phyloP scores from a whole-genome alignment of 2,113 vertebrate species.

The Gallinago jamesoni region DNA sequence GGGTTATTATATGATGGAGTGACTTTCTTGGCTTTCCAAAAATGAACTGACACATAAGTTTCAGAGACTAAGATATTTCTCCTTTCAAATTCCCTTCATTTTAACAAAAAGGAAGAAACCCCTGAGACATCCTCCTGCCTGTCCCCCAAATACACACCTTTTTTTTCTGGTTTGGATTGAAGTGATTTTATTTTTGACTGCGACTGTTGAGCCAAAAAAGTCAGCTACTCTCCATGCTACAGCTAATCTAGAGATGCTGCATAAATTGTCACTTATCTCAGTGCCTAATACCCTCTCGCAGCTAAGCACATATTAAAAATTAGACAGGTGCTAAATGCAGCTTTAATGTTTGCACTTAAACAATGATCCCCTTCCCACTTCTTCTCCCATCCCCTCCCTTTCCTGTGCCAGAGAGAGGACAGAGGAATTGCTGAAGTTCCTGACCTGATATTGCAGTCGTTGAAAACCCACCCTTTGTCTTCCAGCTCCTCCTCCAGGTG shows the following conservation, averaged over 20 bases:
- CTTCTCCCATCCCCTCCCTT: neutral
- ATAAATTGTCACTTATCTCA: slow-evolving; percentile 47
- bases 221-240: neutral
- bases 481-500: neutral
- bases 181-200: neutral
- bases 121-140: neutral
- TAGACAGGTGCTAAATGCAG: slow-evolving; percentile 57
- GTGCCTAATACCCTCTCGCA: neutral
- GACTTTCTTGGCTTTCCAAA: neutral
- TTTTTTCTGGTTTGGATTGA: neutral
- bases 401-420: neutral
- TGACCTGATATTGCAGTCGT: neutral
- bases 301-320: slow-evolving; percentile 27
- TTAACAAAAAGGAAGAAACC: neutral
- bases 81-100: neutral
- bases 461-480: neutral
- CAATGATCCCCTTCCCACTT: neutral
- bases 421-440: neutral
- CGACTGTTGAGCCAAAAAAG: neutral
- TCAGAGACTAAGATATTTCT: neutral
- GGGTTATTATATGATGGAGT: neutral
- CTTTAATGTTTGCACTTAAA: slow-evolving; percentile 24
- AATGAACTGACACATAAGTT: neutral
- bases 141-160: neutral
- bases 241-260: slow-evolving; percentile 19